Evolutionary conservation across 2,888 invertebrate genomes (phyloP), one percentile per base, ranked within the genome.

Genomic region (Plebejus anna): DNA sequence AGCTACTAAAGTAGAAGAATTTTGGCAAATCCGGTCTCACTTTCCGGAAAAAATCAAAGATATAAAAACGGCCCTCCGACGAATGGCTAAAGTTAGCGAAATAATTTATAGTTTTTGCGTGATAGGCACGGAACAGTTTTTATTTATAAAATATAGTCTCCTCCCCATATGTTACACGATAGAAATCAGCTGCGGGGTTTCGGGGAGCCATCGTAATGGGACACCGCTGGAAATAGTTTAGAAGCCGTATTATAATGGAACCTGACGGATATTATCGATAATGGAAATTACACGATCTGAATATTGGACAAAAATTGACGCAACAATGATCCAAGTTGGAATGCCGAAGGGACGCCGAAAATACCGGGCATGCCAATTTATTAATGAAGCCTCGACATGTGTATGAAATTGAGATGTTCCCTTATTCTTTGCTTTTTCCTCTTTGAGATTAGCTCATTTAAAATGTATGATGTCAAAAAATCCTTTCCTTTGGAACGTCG

Each of bases 201-300:
- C 73, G 51, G 42, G 28, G 73, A 38, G 42, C 71, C 51, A 47
- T 28, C 16, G 51, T 73, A 73, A 73, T 32, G 73, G 51, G 32
- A 73, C 32, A 73, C 32, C 55, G 72, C 72, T 22, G 73, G 73
- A 73, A 51, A 73, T 73, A 51, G 72, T 72, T 72, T 13, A 32
- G 73, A 73, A 73, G 73, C 73, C 55, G 28, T 73, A 73, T 11
- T 28, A 32, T 73, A 73, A 73, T 73, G 51, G 73, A 55, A 16
- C 28, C 28, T 55, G 32, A 11, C 55, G 42, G 42, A 72, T 42
- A 47, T n/a, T 72, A 47, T 22, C 42, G n/a, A 47, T 22, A 42
- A 71, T 71, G 13, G 32, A 72, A 47, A 42, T 51, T 72, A 42
- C n/a, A 47, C 11, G 22, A 72, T 42, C 22, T 5, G 47, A 72